A percentile compares a stretch with the other conserved stretches of the same genome.
Conservation (phyloP, 2,888 invertebrate species). For the Lithophane semibrunnea region DNA sequence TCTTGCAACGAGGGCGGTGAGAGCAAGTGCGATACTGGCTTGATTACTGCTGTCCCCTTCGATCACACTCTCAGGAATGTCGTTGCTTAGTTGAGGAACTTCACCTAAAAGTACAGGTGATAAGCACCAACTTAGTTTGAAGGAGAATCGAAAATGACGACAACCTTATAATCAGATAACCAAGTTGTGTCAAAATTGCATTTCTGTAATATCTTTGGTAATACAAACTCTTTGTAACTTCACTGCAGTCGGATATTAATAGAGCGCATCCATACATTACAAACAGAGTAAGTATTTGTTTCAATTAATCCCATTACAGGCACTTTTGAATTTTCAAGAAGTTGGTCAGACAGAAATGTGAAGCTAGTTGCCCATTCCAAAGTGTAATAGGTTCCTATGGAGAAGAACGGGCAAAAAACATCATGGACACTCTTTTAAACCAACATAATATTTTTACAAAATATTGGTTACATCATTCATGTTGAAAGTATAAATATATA, state of each 20-base stretch:
- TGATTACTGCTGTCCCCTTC: slow-evolving; percentile 90
- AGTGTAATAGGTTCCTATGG: too few species aligned
- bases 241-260: background rate
- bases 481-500: too few species aligned
- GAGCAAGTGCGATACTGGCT: slow-evolving; percentile 92
- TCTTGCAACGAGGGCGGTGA: slow-evolving; percentile 92
- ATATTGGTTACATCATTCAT: too few species aligned
- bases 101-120: slow-evolving; percentile 70
- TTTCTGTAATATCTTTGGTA: background rate
- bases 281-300: too few species aligned
- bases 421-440: too few species aligned
- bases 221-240: background rate
- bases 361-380: too few species aligned
- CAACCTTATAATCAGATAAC: background rate
- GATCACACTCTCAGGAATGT: slow-evolving; percentile 85
- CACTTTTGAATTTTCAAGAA: too few species aligned
- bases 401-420: too few species aligned
- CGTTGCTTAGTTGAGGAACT: slow-evolving; percentile 76
- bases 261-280: too few species aligned
- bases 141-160: background rate
- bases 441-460: too few species aligned
- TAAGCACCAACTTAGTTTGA: background rate
- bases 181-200: background rate
- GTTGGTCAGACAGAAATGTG: too few species aligned
- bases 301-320: too few species aligned